These are phyloP conservation scores for Talpa occidentalis DNA, from an alignment of 2,113 vertebrate genomes.

Conservation along the genomic window DNA sequence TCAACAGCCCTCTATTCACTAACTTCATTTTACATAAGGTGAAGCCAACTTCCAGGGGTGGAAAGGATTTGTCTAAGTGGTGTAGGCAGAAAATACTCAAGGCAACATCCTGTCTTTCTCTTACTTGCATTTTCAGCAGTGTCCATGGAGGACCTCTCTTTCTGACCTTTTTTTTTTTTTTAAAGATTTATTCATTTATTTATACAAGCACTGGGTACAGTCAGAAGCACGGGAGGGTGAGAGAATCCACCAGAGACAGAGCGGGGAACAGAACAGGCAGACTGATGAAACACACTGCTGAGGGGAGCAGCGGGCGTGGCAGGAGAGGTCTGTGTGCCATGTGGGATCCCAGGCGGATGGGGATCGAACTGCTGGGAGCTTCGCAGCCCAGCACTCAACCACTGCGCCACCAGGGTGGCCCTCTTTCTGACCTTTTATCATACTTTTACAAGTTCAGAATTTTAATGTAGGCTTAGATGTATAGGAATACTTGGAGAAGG, in stretches of 20 bases:
- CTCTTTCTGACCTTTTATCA: not conserved
- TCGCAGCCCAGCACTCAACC: too few species aligned
- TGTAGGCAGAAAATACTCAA: conserved; percentile 27
- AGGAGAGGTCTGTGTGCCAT: too few species aligned
- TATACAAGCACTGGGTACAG: too few species aligned
- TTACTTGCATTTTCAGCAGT: conserved; percentile 23
- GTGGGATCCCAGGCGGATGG: too few species aligned
- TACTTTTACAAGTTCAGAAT: not conserved
- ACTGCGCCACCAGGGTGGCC: too few species aligned
- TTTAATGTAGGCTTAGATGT: not conserved
- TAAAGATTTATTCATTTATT: too few species aligned
- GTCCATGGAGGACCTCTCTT: not conserved
- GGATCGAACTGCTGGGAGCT: too few species aligned
- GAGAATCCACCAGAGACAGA: too few species aligned
- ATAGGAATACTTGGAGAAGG: conserved; percentile 10
- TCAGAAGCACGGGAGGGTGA: too few species aligned
- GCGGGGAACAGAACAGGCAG: too few species aligned
- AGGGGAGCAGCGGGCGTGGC: too few species aligned
- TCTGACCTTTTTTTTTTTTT: conserved; percentile 10
- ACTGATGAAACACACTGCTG: too few species aligned
- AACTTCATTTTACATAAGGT: conserved; percentile 14
- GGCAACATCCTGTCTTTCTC: not conserved
- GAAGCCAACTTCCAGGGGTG: not conserved
- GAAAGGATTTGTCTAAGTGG: not conserved
- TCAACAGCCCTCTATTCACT: conserved; percentile 4